Base-by-base conservation (phyloP, 2,888 invertebrate genomes). In the Ormyrus labotus region DNA sequence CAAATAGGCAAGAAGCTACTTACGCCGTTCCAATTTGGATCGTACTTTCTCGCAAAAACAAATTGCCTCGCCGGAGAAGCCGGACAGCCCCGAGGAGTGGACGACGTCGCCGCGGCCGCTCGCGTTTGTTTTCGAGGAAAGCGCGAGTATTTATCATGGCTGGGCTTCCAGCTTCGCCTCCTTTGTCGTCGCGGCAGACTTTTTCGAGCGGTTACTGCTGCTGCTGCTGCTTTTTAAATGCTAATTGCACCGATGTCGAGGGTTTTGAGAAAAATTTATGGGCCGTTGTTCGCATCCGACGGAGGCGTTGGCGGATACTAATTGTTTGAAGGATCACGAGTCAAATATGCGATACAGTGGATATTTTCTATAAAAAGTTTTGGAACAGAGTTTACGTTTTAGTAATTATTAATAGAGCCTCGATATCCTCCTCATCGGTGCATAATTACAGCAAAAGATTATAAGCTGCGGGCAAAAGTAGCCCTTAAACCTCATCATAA, bases 51-150 rank as follows among this genome's bases (percentile, higher is more conserved):
- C 58, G 57, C 82, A 85, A 85, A 85, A 86, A 86, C 86, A 85
- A 85, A 86, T 86, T 87, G 85, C 85, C 84, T 82, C 78, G 80
- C 85, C 85, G 86, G 86, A 83, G 83, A 84, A 84, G 85, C 83
- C 83, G 86, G 85, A 85, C 84, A 6, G n/a, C 60, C 48, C 60
- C 48, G n/a, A 47, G 51, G 48, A 61, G 55, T 9, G 53, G 45
- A 34, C 75, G 60, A 3, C 51, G 58, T 50, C 51, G 55, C 48
- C 72, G 67, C 19, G 0, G 61, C 47, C 51, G 47, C 68, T 53
- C 61, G 48, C 61, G 53, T 70, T 60, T 63, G 68, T 74, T 69
- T 53, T 45, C 69, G 19, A 61, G 47, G 68, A 78, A 72, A 79
- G 78, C 55, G 81, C 50, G 75, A 19, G 55, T 6, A 55, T 11